A percentile compares a stretch with the other conserved stretches of the same genome.
These are phyloP conservation scores for Chironex yamaguchii DNA, from an alignment of 30 jellyfish, hydroid and myxozoan species.

Conservation along the genomic window DNA sequence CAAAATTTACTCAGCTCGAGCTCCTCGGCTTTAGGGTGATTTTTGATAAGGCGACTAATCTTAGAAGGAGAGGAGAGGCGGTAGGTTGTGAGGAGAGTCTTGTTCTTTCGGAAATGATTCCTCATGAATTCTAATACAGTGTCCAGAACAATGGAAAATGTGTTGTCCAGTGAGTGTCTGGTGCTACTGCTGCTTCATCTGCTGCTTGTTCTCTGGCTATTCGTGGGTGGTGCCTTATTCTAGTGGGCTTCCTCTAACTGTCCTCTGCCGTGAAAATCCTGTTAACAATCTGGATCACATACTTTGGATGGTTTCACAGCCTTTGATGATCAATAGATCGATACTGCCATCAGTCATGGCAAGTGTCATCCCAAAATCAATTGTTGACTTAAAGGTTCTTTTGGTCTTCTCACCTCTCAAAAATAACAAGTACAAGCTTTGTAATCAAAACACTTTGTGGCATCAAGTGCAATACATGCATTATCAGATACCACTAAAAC, in stretches of 20 bases:
- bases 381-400: neutral
- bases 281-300: constrained; percentile 3
- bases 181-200: neutral
- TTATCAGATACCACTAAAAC: constrained; percentile 26
- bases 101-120: constrained; percentile 32
- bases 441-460: constrained; percentile 38
- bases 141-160: neutral
- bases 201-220: neutral
- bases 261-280: neutral
- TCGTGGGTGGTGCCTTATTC: neutral
- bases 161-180: neutral
- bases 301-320: constrained; percentile 39
- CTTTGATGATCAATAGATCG: neutral
- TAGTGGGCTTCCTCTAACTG: neutral
- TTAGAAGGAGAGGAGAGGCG: constrained; percentile 4
- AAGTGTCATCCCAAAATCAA: constrained; percentile 56
- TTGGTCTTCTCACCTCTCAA: constrained; percentile 13
- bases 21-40: neutral
- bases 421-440: constrained; percentile 11
- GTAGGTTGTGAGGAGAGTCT: neutral
- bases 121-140: constrained; percentile 6
- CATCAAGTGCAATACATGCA: constrained; percentile 44
- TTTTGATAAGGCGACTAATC: neutral
- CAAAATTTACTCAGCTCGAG: constrained; percentile 12
- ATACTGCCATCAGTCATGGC: constrained; percentile 20